Evolutionary conservation across 2,888 invertebrate genomes (phyloP), one percentile per base, ranked within the genome.

Genomic region (Lapara coniferarum): DNA sequence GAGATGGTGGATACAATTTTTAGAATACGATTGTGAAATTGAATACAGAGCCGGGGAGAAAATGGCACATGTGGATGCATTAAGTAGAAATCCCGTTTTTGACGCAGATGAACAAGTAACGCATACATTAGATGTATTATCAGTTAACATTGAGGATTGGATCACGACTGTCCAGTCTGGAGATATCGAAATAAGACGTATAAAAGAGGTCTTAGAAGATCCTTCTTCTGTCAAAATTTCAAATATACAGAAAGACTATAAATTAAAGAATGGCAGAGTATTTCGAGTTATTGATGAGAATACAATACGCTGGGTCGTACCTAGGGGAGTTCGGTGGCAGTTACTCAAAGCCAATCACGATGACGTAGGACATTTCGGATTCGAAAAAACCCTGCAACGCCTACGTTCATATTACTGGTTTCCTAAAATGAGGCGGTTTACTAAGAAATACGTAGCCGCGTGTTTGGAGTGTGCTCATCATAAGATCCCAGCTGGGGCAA

Each of bases 351-450:
- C 58, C 37, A 72, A 69, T 44, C 75, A 74, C 58, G 74, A 75
- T 51, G 75, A 75, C 7, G 55, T 71, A 14, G 75, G 75, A 5
- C 75, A 75, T 66, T 72, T 72, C 59, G 69, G 68, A 0, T 19
- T 69, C 2, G 74, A 7, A 70, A 57, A 16, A 53, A n/a, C 53
- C 53, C 7, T 53, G 53, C 53, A 53, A 16, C 53, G 53, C n/a
- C n/a, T 53, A 53, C 53, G 16, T 8, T 53, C 53, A 14, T 16
- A 16, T 16, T 53, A 16, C 16, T 53, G 53, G 53, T 53, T 53
- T 6, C n/a, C 53, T 8, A 53, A 10, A 53, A 53, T 53, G 53
- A n/a, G 53, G 7, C n/a, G 16, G 16, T 67, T 67, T 16, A 30
- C 52, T 19, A 68, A 69, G 16, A 70, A 70, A n/a, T 70, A 71